These are phyloP conservation scores for Lacerta bilineata DNA, from an alignment of 2,797 vertebrate genomes.

Conservation along the genomic window DNA sequence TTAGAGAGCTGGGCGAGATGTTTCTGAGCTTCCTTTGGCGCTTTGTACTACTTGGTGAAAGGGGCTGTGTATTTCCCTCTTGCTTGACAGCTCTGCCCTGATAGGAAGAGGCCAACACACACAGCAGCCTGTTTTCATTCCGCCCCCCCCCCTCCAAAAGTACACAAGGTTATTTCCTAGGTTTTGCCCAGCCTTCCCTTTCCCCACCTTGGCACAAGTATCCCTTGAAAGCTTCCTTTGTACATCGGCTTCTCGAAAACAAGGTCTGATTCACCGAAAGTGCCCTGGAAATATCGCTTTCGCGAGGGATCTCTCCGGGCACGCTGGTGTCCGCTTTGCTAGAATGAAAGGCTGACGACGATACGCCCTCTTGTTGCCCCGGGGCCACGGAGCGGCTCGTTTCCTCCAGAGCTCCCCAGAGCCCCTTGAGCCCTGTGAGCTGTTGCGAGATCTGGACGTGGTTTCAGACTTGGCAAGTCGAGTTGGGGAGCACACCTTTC, in stretches of 20 bases:
- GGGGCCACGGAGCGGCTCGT: constrained; percentile 64
- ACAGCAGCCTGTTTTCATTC: constrained; percentile 40
- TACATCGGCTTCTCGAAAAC: constrained; percentile 61
- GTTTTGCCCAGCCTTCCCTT: constrained; percentile 26
- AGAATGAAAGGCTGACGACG: constrained; percentile 39
- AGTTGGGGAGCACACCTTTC: background rate
- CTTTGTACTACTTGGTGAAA: constrained; percentile 24
- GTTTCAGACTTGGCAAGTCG: background rate
- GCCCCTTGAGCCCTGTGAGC: background rate
- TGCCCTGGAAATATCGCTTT: constrained; percentile 62
- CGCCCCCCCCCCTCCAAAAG: background rate
- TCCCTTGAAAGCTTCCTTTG: constrained; percentile 78
- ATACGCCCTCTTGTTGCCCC: constrained; percentile 54
- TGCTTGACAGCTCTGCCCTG: constrained; percentile 46
- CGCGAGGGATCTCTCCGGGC: constrained; percentile 20
- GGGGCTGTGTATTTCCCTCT: constrained; percentile 1
- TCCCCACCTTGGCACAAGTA: constrained; percentile 43
- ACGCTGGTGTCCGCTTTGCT: background rate
- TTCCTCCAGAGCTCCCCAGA: constrained; percentile 60
- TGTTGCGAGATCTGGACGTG: background rate
- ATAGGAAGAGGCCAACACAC: constrained; percentile 37
- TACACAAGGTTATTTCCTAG: constrained; percentile 48
- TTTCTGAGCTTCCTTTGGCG: background rate
- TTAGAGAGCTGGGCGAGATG: background rate
- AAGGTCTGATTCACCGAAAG: constrained; percentile 78